Percentiles rank a stretch among this genome's conserved stretches.
Evolutionary conservation across 2,888 invertebrate species (phyloP).

Genomic region (Leptothorax acervorum): DNA sequence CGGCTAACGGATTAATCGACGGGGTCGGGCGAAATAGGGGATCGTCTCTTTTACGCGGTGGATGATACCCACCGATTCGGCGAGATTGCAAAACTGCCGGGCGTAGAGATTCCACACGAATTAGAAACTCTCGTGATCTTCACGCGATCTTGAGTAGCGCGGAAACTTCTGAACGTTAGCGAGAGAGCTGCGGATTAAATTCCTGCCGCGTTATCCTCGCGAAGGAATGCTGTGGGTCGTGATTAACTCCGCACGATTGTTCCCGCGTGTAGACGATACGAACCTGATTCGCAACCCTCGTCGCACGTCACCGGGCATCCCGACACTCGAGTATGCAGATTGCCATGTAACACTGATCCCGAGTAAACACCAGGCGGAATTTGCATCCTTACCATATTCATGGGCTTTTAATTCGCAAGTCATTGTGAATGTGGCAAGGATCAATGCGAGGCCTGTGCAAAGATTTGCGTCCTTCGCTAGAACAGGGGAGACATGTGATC

Average conservation of each 20-base stretch:
- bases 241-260: slow-evolving; percentile 68
- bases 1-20: slow-evolving; percentile 64
- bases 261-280: slow-evolving; percentile 41
- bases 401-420: slow-evolving; percentile 80
- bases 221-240: slow-evolving; percentile 65
- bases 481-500: neutral
- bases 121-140: neutral
- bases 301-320: slow-evolving; percentile 44
- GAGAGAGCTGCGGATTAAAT: slow-evolving; percentile 52
- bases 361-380: slow-evolving; percentile 77
- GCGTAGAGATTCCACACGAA: neutral
- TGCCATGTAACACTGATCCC: slow-evolving; percentile 77
- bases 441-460: slow-evolving; percentile 63
- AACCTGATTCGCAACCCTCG: slow-evolving; percentile 23
- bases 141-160: neutral
- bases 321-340: slow-evolving; percentile 78
- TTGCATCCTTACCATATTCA: slow-evolving; percentile 82
- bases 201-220: slow-evolving; percentile 35
- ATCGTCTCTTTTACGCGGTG: slow-evolving; percentile 35
- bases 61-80: slow-evolving; percentile 18
- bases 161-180: slow-evolving; percentile 43
- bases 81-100: slow-evolving; percentile 12
- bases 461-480: slow-evolving; percentile 28
- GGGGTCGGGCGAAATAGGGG: slow-evolving; percentile 52
- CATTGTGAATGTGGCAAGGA: slow-evolving; percentile 56